Base-by-base conservation (phyloP, 2,113 vertebrate genomes). In the Scatophagus argus region DNA sequence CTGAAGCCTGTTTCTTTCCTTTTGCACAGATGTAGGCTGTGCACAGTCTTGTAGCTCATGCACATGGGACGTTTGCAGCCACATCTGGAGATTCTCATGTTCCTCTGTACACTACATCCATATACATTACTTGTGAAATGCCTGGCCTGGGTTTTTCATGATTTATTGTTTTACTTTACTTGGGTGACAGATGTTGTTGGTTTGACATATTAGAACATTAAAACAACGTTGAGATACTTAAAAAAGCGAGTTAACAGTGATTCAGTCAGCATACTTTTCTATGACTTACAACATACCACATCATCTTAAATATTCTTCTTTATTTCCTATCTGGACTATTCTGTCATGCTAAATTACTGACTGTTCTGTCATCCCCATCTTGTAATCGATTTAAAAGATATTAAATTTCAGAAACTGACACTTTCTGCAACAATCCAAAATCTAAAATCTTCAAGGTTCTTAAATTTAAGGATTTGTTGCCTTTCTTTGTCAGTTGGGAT, bases 1-100 rank as follows among this genome's bases (percentile, higher is more conserved):
- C 47, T 69, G 76, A 88, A 81, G 76, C 63, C 74, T 49, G 21
- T 70, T 77, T 84, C 44, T 66, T 6, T 47, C 39, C 27, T 52
- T 63, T 60, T 14, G 25, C 60, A 38, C 78, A 83, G 38, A 79
- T 76, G 67, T 60, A 13, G 43, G 25, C 31, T 68, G 6, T 64
- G 54, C 60, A 60, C 38, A 32, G 47, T 49, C 52, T 61, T 19
- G 17, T 41, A 62, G 11, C 58, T 62, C 64, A 39, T 65, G 23
- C 58, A 44, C 32, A 23, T n/a, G 27, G 25, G 29, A 59, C 43
- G 23, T 59, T 31, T 0, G 49, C 70, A 70, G 61, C 31, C 65
- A 80, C 77, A 75, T 77, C 52, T 69, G 54, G 82, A 70, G 52
- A 63, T 46, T 58, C 14, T 61, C 46, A 56, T 47, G 29, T 66